phyloP scores from a whole-genome alignment of 2,113 vertebrate species.

The Psammodynastes pulverulentus region DNA sequence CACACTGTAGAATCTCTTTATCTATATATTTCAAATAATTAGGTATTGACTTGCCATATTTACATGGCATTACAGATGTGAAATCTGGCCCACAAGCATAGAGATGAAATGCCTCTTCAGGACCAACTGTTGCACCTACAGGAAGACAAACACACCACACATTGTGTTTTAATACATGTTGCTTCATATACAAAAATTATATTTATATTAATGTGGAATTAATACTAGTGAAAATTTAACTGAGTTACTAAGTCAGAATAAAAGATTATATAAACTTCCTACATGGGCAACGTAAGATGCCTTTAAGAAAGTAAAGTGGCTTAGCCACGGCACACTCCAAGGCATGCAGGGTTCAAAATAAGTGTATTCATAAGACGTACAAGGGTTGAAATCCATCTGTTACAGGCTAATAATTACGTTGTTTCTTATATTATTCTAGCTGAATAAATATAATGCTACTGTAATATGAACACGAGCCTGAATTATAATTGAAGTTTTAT shows the following conservation, averaged over 20 bases:
- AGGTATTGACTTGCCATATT: slow-evolving; percentile 79
- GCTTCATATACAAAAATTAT: background rate
- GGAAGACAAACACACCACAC: slow-evolving; percentile 31
- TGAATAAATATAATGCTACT: background rate
- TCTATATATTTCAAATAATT: slow-evolving; percentile 87
- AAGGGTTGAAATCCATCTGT: background rate
- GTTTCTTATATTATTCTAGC: background rate
- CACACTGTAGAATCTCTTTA: slow-evolving; percentile 85
- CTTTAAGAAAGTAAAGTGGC: background rate
- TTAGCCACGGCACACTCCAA: background rate
- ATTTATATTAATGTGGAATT: background rate
- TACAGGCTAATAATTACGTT: background rate
- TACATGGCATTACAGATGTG: slow-evolving; percentile 93
- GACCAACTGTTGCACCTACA: slow-evolving; percentile 85
- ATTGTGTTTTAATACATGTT: slow-evolving; percentile 13
- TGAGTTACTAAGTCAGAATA: background rate
- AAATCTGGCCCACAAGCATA: slow-evolving; percentile 89
- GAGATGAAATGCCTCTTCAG: slow-evolving; percentile 90
- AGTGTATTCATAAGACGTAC: background rate
- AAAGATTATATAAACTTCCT: background rate
- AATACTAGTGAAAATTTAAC: background rate
- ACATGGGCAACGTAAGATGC: too few species aligned
- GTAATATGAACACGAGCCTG: background rate
- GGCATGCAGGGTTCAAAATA: background rate
- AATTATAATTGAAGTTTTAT: background rate